Conservation (phyloP, 2,113 vertebrate genomes). For the Recurvirostra avosetta region DNA sequence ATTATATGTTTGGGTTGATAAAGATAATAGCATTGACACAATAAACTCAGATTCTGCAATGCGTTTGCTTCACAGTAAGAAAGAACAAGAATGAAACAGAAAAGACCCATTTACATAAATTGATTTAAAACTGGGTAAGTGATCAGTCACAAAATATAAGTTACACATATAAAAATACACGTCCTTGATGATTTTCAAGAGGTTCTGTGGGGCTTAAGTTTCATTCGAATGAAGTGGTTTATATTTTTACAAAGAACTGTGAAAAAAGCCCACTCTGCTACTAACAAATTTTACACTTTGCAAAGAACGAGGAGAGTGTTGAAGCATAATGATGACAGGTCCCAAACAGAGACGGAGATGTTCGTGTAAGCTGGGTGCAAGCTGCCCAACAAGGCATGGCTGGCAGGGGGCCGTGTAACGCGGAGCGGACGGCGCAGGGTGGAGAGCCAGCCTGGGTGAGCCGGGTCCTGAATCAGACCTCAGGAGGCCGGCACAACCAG, state of each 20-base stretch:
- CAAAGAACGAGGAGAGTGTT: background rate
- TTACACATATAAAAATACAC: background rate
- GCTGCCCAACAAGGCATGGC: rapidly evolving
- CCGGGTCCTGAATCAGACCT: rapidly evolving
- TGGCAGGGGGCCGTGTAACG: background rate
- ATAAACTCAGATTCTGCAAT: background rate
- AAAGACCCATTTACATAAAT: background rate
- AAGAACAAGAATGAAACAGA: background rate
- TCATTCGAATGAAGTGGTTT: background rate
- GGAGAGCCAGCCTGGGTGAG: too few relatives aligned
- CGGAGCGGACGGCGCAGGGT: rapidly evolving
- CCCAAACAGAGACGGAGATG: background rate
- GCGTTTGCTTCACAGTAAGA: background rate
- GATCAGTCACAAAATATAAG: background rate
- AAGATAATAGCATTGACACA: constrained; percentile 6
- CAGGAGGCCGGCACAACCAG: background rate
- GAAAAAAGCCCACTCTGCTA: rapidly evolving
- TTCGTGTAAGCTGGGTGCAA: background rate
- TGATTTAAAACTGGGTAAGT: background rate
- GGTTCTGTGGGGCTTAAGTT: background rate
- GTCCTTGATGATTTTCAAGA: background rate
- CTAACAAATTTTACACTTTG: background rate
- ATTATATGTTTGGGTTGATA: background rate
- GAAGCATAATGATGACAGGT: background rate
- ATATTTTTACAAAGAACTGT: background rate